A percentile compares a stretch with the other conserved stretches of the same genome.
Conservation (phyloP, 37 sponge, comb jelly and placozoan species). For the Petrosia ficiformis region DNA sequence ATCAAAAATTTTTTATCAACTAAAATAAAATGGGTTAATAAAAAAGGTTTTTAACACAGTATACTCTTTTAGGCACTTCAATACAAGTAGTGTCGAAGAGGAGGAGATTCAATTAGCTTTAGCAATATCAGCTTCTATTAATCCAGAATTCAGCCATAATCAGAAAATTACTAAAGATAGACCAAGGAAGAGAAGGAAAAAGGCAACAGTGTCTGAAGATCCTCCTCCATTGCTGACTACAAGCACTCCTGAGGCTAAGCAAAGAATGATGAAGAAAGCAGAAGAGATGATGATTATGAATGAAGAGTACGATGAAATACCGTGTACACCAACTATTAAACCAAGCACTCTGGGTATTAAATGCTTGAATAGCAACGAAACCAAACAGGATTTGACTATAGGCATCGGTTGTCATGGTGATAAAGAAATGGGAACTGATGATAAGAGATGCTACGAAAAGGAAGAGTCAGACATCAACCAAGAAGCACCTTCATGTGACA, state of each 20-base stretch:
- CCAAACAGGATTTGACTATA: too few species aligned
- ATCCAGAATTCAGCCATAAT: background rate
- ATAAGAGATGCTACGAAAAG: too few species aligned
- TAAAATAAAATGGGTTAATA: too few species aligned
- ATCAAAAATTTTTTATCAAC: too few species aligned
- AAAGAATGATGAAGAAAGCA: constrained; percentile 23
- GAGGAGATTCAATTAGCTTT: constrained; percentile 66
- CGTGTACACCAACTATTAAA: background rate
- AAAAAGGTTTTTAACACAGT: background rate
- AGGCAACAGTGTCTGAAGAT: background rate
- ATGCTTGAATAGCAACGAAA: too few species aligned
- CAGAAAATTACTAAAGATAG: background rate
- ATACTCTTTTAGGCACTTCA: too few species aligned
- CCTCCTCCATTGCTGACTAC: constrained; percentile 19
- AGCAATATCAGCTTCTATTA: constrained; percentile 65
- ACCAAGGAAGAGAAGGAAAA: background rate
- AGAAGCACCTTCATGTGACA: too few species aligned
- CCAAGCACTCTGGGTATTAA: too few species aligned
- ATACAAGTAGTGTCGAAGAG: constrained; percentile 17
- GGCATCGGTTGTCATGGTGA: too few species aligned
- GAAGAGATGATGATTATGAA: constrained; percentile 19
- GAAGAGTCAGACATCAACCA: too few species aligned
- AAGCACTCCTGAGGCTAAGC: constrained; percentile 11
- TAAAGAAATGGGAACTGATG: too few species aligned
- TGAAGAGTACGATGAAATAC: background rate